Evolutionary conservation across 1,140 invertebrate species (phyloP), one percentile per base, ranked within the genome.

Genomic region (Aphelenchoides fujianensis): DNA sequence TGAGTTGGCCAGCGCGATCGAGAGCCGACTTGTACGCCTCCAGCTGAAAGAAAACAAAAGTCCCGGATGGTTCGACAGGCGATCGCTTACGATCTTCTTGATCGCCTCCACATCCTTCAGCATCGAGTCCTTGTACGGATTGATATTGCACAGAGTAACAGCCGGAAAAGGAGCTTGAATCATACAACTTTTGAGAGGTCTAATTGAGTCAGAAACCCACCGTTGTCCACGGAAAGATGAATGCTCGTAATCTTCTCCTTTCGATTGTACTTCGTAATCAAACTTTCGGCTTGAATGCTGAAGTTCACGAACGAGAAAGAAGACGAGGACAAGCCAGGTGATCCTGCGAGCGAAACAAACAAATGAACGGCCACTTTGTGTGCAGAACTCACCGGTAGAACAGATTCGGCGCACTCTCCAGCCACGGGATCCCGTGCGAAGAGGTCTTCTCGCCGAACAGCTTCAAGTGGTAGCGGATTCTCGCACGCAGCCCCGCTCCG

Each of bases 131-230:
- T 79, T 79, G 59, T 81, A 81, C 19, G 79, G 79, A 64, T 81
- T 81, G n/a, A 81, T 55, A 63, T 81, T 81, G 57, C 79, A 81
- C n/a, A 80, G 37, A 2, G 79, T 81, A 12, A 81, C 79, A 2
- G 79, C 79, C 3, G 79, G 79, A 69, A 81, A 81, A 9, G 79
- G 79, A 28, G 79, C 79, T 68, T n/a, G n/a, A 68, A 75, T 62
- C 30, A 53, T 30, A 19, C 1, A 72, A 36, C 16, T 16, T 74
- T 19, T 0, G 23, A 68, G 12, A 64, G 67, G 12, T 54, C 16
- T 19, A 75, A 19, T 7, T 34, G 30, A 3, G 36, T 16, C 19
- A 12, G 35, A 27, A 1, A 1, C 1, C 19, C 31, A 71, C 54
- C 59, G 19, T 30, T 71, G 70, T 79, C 78, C 66, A 79, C 76